Evolutionary conservation across 35 echinoderm and acorn worm genomes (phyloP), one percentile per base, ranked within the genome.

Genomic region (Eucidaris tribuloides): DNA sequence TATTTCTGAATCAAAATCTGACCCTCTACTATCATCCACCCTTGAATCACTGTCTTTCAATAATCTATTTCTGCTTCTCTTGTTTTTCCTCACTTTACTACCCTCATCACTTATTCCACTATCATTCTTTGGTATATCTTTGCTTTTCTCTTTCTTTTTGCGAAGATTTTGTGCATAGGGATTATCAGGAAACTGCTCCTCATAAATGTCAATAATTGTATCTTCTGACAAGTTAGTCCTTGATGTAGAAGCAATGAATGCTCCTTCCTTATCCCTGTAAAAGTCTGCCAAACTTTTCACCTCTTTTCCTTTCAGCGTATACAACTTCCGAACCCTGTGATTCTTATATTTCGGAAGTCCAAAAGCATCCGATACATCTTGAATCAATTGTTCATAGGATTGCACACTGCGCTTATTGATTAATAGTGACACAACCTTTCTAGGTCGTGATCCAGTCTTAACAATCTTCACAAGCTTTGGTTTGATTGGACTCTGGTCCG

Each of bases 321-420:
- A 99, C 45, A 99, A 83, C 77, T 88, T 99, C 44, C 87, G 58
- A 24, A 99, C 82, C 72, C 78, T 83, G 34, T 90, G 65, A 59
- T 90, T 93, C 55, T 92, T 99, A 24, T 99, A 87, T 32, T 84
- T 90, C 0, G 96, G 87, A 34, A 93, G 79, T 7, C 91, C 91
- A 76, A 99, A 92, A 2, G 96, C 90, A 76, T 93, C 96, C 0
- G 96, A 93, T 13, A 99, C 87, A 43, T 99, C 96, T 33, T 83
- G 68, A 39, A 99, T 72, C 30, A 99, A 81, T 40, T 93, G 84
- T 55, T 99, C 96, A 44, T 44, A 99, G 4, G 90, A 93, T 40
- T 89, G 91, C 61, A 99, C 87, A 54, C 83, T 93, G 32, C 89
- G 76, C 62, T 91, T 90, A 87, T 99, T 93, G 78, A 99, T 38